Percentiles rank a stretch among this genome's conserved stretches.
These are phyloP conservation scores for Rhagophthalmus giganteus DNA, from an alignment of 2,888 invertebrate species.

Conservation along the genomic window DNA sequence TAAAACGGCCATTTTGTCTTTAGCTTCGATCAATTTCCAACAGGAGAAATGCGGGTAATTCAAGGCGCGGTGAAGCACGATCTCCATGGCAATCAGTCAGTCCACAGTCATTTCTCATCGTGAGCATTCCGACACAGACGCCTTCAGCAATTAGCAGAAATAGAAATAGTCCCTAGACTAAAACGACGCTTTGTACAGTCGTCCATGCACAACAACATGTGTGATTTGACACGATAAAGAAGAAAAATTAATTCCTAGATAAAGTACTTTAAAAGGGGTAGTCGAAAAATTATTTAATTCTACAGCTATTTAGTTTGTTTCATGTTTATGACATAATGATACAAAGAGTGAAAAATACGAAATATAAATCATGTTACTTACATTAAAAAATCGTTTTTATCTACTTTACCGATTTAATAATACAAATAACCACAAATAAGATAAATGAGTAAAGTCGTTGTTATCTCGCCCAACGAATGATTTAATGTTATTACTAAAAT, in stretches of 20 bases:
- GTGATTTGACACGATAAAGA: constrained; percentile 32
- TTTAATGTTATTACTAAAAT: too few species aligned
- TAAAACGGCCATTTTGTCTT: constrained; percentile 32
- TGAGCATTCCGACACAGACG: constrained; percentile 51
- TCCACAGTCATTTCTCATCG: constrained; percentile 54
- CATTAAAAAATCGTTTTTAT: too few species aligned
- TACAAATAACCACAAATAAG: too few species aligned
- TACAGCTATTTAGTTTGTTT: background rate
- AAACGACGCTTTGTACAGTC: constrained; percentile 38
- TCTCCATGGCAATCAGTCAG: constrained; percentile 55
- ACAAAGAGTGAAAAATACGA: too few species aligned
- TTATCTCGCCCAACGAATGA: too few species aligned
- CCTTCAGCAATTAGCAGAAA: constrained; percentile 56
- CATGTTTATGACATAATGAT: background rate
- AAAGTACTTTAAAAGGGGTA: constrained; percentile 5
- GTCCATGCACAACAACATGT: constrained; percentile 32
- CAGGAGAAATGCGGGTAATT: constrained; percentile 1
- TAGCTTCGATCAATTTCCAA: constrained; percentile 27
- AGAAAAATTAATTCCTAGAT: constrained; percentile 32
- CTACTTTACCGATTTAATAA: too few species aligned
- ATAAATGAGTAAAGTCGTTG: too few species aligned
- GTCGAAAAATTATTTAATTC: background rate
- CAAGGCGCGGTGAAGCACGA: constrained; percentile 38
- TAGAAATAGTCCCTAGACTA: constrained; percentile 51
- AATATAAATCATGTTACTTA: too few species aligned